Base-by-base conservation (phyloP, 2,113 vertebrate species). In the Protobothrops mucrosquamatus region DNA sequence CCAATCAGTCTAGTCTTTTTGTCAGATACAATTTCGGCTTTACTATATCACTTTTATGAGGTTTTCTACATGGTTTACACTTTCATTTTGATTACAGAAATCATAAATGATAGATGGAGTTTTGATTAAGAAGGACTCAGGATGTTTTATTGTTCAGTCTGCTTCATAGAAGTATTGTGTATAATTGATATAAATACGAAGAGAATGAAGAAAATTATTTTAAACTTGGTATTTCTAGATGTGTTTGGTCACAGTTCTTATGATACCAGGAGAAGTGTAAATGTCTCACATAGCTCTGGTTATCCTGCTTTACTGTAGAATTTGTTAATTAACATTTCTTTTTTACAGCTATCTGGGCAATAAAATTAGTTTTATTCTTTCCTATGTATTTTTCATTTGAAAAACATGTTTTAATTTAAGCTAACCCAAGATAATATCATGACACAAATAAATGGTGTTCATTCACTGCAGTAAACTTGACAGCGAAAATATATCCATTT, bases 381-480 rank as follows among this genome's bases (percentile, higher is more conserved):
- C 22, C 34, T 88, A 26, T 43, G 9, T 59, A 86, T 86, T 87
- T 93, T 93, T 93, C 18, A 87, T 64, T 90, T 87, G 64, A 22
- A 87, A 24, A 64, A 14, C 24, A 87, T 46, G 56, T 85, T 57
- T 90, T 24, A 23, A 43, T 48, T 26, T 6, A 29, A 56, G 34
- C 51, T 81, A 89, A 24, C 26, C 52, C 61, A 86, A 56, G 14
- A 46, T 91, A 51, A 91, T 52, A 91, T 69, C 11, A 89, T 51
- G 91, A 89, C 85, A 57, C 85, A 89, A 92, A 91, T 93, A 90
- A 22, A 43, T 39, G n/a, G n/a, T 18, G 34, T 81, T 81, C n/a
- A 39, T 81, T 81, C 74, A 23, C 74, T 81, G 34, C 18, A 81
- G 74, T 81, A 81, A 43, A 81, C 7, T 43, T 81, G 34, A 81